Base-by-base conservation (phyloP, 2,888 invertebrate species). In the Apodemia mormo region DNA sequence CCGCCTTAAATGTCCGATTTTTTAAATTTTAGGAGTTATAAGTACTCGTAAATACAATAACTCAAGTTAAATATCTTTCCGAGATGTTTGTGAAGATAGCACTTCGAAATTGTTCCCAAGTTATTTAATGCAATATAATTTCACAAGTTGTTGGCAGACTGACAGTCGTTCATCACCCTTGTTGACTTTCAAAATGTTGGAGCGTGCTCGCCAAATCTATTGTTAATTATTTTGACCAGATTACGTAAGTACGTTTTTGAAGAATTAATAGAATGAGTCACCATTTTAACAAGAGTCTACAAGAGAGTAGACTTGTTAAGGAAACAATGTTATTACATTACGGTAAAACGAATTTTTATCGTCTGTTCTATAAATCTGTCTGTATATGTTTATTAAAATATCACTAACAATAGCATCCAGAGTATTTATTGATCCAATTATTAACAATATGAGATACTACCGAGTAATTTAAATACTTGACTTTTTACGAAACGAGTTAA, bases 101-200 rank as follows among this genome's bases (percentile, higher is more conserved):
- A 52, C 37, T 49, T 29, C 33, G 30, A 70, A 70, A 70, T 70
- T 70, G 70, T 67, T 71, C 49, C 52, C 68, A 65, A 73, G 73
- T 71, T 71, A 71, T 73, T 71, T 69, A 69, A 68, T 69, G 71
- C 71, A 70, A 71, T 73, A 70, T 68, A 68, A 71, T 73, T 73
- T 70, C 58, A 52, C 65, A 71, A 73, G 71, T 73, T 73, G 68
- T 68, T 65, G 69, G 69, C 71, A 69, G 74, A 72, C 68, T 75
- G 75, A 71, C 70, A 69, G 67, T 54, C 65, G 54, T 54, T 67
- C 69, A 67, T 67, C 69, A 67, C 43, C 71, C 65, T 61, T 68
- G 68, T 69, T 52, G 54, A 45, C 54, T 64, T 65, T 69, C 40
- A 45, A 67, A 65, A 67, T 68, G 69, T 58, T 14, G 49, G 14